A percentile compares a stretch with the other conserved stretches of the same genome.
These are phyloP conservation scores for Oreochromis mossambicus DNA, from an alignment of 2,797 vertebrate species.

Conservation along the genomic window DNA sequence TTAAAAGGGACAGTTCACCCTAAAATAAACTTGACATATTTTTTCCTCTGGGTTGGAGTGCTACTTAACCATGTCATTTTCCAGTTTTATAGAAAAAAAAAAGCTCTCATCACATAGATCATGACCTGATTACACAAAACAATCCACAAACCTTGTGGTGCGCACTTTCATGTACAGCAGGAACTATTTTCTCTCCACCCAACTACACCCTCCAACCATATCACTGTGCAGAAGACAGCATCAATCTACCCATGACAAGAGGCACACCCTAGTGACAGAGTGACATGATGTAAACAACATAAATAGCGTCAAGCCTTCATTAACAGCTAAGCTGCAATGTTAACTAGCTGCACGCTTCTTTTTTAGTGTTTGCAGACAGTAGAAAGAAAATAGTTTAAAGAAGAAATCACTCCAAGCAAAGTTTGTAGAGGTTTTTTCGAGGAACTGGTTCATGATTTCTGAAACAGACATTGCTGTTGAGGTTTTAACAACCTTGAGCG, in stretches of 20 bases:
- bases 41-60: not conserved
- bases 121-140: not conserved
- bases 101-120: not conserved
- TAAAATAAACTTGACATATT: not conserved
- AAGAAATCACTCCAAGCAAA: not conserved
- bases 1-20: not conserved
- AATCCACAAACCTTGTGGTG: not conserved
- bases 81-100: rapidly evolving
- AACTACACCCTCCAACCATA: not conserved
- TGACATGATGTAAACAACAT: not conserved
- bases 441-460: not conserved
- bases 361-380: not conserved
- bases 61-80: not conserved
- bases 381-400: not conserved
- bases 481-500: not conserved
- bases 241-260: rapidly evolving
- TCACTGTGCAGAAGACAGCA: not conserved
- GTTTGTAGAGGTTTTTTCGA: not conserved
- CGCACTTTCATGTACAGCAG: not conserved
- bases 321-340: not conserved
- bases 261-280: not conserved
- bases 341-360: not conserved
- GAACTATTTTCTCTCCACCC: not conserved
- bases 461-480: not conserved
- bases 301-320: not conserved